Percentiles rank a stretch among this genome's conserved stretches.
phyloP scores from a whole-genome alignment of 2,113 vertebrate species.

The Vanacampus margaritifer region DNA sequence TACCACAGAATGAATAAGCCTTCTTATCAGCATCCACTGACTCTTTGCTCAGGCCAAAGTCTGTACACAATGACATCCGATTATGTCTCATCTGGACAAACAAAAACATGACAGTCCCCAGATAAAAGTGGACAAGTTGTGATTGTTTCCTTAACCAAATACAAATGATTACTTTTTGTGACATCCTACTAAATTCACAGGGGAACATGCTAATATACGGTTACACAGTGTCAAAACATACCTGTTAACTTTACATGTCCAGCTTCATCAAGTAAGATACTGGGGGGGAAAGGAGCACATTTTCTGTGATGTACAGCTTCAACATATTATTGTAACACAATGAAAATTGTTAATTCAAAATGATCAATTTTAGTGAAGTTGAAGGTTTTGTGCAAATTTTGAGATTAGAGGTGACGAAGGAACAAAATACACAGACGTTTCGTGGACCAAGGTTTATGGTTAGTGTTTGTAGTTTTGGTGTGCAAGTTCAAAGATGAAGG shows the following conservation, averaged over 20 bases:
- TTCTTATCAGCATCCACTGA: conserved; percentile 98
- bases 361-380: neutral
- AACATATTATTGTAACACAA: neutral
- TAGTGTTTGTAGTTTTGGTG: neutral
- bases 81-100: conserved; percentile 3
- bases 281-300: conserved; percentile 81
- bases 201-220: neutral
- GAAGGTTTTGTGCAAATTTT: neutral
- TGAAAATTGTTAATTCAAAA: neutral
- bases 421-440: neutral
- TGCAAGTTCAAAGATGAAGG: conserved; percentile 4
- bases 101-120: neutral
- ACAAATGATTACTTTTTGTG: neutral
- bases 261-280: conserved; percentile 99
- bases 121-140: neutral
- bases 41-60: conserved; percentile 99
- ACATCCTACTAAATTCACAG: neutral
- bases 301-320: neutral
- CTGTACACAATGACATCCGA: conserved; percentile 64
- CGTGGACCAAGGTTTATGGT: neutral
- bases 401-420: neutral
- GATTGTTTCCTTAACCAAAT: neutral
- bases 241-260: conserved; percentile 99
- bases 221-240: conserved; percentile 53
- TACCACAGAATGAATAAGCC: conserved; percentile 98